Evolutionary conservation across 2,888 invertebrate genomes (phyloP).

Genomic region (Mechanitis mazaeus): DNA sequence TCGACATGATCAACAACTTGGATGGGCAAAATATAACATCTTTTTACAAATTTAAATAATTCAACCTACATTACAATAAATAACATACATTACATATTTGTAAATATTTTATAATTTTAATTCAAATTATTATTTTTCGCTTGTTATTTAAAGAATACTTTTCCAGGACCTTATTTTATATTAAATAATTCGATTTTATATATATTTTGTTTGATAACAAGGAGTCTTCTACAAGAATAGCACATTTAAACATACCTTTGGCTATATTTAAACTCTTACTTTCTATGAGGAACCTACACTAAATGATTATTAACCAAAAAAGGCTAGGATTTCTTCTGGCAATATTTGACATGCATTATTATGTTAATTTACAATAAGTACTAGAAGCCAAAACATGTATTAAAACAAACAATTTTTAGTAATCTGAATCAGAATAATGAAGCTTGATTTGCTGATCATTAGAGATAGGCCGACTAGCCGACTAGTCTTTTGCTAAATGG

Average conservation of each 20-base stretch:
- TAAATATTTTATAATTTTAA: constrained; percentile 15
- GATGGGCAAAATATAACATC: constrained; percentile 27
- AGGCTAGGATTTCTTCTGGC: background rate
- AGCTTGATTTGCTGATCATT: too few species aligned
- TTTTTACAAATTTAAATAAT: constrained; percentile 23
- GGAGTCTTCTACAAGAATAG: constrained; percentile 2
- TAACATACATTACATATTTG: constrained; percentile 23
- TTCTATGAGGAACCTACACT: background rate
- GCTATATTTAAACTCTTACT: background rate
- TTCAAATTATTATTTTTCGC: background rate
- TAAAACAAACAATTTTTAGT: background rate
- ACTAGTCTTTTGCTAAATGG: too few species aligned
- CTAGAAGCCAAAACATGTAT: background rate
- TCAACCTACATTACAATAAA: constrained; percentile 20
- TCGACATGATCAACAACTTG: constrained; percentile 31
- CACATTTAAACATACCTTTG: constrained; percentile 4
- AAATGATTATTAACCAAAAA: background rate
- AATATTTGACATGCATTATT: background rate
- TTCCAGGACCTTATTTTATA: too few species aligned
- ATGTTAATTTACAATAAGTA: background rate
- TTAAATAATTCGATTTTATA: background rate
- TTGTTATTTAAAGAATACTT: too few species aligned
- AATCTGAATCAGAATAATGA: background rate
- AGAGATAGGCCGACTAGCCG: too few species aligned
- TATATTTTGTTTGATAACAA: background rate